Conservation (phyloP, 2,797 vertebrate species). For the Luscinia megarhynchos region DNA sequence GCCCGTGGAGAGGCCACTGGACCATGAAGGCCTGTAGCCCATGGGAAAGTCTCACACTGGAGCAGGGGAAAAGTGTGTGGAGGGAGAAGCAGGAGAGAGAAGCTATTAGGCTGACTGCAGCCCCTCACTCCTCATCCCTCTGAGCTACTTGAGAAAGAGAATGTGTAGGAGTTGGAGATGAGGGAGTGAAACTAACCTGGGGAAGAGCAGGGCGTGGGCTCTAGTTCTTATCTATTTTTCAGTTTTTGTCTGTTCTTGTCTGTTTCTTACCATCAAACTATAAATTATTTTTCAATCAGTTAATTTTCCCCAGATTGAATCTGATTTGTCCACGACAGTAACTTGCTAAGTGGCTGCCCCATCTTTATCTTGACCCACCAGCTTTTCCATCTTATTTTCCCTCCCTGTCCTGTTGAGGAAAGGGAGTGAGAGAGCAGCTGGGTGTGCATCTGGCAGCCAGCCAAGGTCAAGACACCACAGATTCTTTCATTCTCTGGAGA, state of each 20-base stretch:
- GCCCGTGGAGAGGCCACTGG: not conserved
- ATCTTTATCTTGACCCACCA: not conserved
- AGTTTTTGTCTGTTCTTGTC: not conserved
- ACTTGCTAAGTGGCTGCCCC: rapidly evolving
- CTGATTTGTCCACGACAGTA: not conserved
- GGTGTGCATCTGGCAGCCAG: not conserved
- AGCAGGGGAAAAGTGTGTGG: rapidly evolving
- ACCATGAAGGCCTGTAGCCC: not conserved
- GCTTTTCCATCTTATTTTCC: not conserved
- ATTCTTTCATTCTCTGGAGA: not conserved
- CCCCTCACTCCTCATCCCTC: not conserved
- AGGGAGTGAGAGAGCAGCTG: not conserved
- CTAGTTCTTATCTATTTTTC: not conserved
- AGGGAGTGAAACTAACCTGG: not conserved
- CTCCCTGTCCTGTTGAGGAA: not conserved
- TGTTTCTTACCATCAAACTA: not conserved
- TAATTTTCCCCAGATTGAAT: not conserved
- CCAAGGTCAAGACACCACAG: not conserved
- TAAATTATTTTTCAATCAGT: not conserved
- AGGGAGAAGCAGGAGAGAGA: not conserved
- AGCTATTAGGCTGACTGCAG: not conserved
- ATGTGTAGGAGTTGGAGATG: rapidly evolving
- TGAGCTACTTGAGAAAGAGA: rapidly evolving
- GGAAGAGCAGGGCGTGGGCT: rapidly evolving
- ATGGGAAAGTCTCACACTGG: not conserved